Base-by-base conservation (phyloP, 2,888 invertebrate species). In the Andrena bicolor region DNA sequence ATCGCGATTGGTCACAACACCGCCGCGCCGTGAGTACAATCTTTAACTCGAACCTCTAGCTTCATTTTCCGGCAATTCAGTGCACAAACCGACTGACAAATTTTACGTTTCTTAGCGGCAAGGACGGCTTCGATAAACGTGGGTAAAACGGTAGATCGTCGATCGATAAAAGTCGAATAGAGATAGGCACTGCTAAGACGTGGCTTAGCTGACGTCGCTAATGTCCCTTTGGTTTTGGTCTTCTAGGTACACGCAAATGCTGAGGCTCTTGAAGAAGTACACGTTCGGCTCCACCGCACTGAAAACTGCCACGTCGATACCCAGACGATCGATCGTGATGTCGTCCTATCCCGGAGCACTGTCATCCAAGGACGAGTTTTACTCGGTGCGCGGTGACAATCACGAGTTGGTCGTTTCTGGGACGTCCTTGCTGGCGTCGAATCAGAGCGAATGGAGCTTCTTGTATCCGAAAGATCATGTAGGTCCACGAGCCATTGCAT, bases 331-430 rank as follows among this genome's bases (percentile, higher is more conserved):
- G 3, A 95, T 97, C 28, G 95, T 96, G 10, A 98, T 98, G 94
- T 96, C 98, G 0, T 97, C 98, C 0, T 98, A 98, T 93, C 98
- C 98, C 0, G 98, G 97, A 10, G 96, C 97, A 16, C 92, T 98
- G 51, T 96, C 96, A 53, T 98, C 98, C 48, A 96, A 97, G 70
- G 98, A 98, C 92, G 98, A 98, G 92, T 97, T 97, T 92, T 98
- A 98, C 91, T 93, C 96, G 16, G 94, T 97, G 8, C 95, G 96
- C 5, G 92, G 93, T 68, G 93, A 90, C 58, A 85, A 91, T 28
- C 94, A 94, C 60, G 94, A 95, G 73, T 94, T 97, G 89, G 95
- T 96, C 8, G 95, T 97, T 1, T 95, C 96, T 10, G 98, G 98
- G 79, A 98, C 98, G 5, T 95, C 97, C 5, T 96, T 98, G 70